phyloP scores from a whole-genome alignment of 2,797 vertebrate genomes.

The Clarias platycephalus region DNA sequence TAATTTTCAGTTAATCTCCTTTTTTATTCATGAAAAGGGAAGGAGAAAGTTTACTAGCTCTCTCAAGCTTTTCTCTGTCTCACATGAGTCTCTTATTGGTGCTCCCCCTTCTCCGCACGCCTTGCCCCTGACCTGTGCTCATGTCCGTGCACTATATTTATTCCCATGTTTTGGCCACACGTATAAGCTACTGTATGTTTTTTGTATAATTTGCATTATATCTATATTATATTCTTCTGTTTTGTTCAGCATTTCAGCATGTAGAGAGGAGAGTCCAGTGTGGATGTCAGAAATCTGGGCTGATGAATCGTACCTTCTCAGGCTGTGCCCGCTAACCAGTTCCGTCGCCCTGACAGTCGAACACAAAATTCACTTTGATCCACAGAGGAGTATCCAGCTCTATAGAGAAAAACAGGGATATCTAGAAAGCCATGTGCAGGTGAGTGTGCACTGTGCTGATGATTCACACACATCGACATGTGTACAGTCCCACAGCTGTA shows the following conservation, averaged over 20 bases:
- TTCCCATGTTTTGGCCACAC: neutral
- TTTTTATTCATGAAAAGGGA: neutral
- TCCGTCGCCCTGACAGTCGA: constrained; percentile 74
- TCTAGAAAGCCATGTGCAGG: constrained; percentile 70
- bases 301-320: constrained; percentile 67
- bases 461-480: neutral
- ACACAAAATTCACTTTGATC: constrained; percentile 53
- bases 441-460: constrained; percentile 55
- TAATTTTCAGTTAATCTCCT: neutral
- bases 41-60: neutral
- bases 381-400: constrained; percentile 71
- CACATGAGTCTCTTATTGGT: neutral
- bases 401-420: constrained; percentile 78
- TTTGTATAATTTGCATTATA: neutral
- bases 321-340: constrained; percentile 70
- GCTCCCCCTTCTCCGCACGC: neutral
- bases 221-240: neutral
- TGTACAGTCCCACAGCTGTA: neutral
- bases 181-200: neutral
- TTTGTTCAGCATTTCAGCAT: constrained; percentile 65
- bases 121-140: neutral
- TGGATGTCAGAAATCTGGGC: constrained; percentile 73
- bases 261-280: constrained; percentile 58
- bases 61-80: neutral
- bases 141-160: too few species aligned